Evolutionary conservation across 2,797 vertebrate genomes (phyloP), one percentile per base, ranked within the genome.

Genomic region (Poeciliopsis turneri): DNA sequence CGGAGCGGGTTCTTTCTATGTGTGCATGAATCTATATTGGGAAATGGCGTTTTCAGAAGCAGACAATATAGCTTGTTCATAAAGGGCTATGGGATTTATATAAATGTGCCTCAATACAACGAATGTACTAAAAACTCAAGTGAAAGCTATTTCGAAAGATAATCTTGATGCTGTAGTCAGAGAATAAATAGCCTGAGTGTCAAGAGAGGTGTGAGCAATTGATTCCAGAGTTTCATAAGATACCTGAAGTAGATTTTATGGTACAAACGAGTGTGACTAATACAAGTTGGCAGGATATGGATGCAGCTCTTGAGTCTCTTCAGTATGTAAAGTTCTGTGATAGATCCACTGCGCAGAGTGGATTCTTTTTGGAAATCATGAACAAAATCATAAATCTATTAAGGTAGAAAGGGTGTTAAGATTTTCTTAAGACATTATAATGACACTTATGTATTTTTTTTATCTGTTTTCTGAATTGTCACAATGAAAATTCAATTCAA

Each of bases 1-100:
- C 64, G 86, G 47, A 13, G 49, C 11, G 13, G 76, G 83, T 71
- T 75, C 57, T 79, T 59, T 77, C 61, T 77, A 66, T 82, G 69
- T 70, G 59, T 55, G 68, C 75, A 55, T 70, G 51, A 39, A 4
- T 61, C 47, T 53, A 71, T 49, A 74, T 41, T 30, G 16, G 73
- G 61, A 66, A 45, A 33, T 55, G 43, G 39, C 5, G 30, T 51
- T 80, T 71, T 53, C 53, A 84, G 79, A 84, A 86, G 79, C 76
- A 82, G 70, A 77, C 83, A 89, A 72, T 74, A 55, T 9, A 70
- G 68, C 41, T 45, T 45, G 45, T 28, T 70, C 25, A 81, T 55
- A 47, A 80, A 45, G 41, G 9, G 13, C 43, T 64, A 4, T 3
- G 30, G 10, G 53, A 15, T 30, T 53, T 49, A 74, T 53, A 33